These are phyloP conservation scores for Melanerpes formicivorus DNA, from an alignment of 2,113 vertebrate species.

Conservation along the genomic window DNA sequence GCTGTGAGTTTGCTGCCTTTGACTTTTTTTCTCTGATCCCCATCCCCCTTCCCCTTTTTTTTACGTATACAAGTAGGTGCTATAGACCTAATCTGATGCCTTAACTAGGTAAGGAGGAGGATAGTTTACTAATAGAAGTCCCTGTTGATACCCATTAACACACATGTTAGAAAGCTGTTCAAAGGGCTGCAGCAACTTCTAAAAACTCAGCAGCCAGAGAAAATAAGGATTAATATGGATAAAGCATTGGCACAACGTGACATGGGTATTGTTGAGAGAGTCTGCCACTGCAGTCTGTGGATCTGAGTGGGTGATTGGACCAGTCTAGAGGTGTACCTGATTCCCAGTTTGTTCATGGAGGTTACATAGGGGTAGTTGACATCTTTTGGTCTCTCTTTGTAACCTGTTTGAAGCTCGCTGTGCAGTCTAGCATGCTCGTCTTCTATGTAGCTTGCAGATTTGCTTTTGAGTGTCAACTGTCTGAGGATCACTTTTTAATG, in stretches of 20 bases:
- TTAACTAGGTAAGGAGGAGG: background rate
- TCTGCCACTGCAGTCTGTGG: background rate
- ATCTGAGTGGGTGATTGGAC: background rate
- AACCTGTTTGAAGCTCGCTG: background rate
- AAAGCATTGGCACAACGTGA: background rate
- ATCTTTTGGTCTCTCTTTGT: background rate
- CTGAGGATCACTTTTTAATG: background rate
- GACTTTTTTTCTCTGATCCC: background rate
- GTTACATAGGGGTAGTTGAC: background rate
- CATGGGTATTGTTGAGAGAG: background rate
- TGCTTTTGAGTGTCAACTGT: background rate
- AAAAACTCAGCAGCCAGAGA: background rate
- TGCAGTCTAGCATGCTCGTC: background rate
- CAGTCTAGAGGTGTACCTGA: background rate
- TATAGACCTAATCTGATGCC: slow-evolving; percentile 10
- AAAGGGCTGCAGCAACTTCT: background rate
- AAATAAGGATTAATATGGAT: background rate
- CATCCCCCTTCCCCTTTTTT: background rate
- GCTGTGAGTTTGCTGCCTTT: background rate
- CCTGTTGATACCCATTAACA: background rate
- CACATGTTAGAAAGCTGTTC: background rate
- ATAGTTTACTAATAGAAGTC: background rate
- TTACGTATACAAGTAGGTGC: background rate
- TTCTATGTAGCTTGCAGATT: background rate
- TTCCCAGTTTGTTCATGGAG: background rate